phyloP scores from a whole-genome alignment of 2,888 invertebrate genomes.

The Vandiemenella viatica region DNA sequence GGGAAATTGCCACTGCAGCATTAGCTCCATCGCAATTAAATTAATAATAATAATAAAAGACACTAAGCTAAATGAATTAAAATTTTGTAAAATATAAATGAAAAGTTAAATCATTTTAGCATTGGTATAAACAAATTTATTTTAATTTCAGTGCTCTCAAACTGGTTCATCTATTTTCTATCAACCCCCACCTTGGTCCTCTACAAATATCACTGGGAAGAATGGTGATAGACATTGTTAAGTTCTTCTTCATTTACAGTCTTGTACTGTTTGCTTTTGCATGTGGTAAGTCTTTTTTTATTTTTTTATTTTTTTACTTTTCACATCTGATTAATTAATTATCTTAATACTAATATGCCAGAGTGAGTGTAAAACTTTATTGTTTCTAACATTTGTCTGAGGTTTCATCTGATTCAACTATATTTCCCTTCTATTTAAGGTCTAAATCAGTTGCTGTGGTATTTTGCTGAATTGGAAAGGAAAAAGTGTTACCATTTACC shows the following conservation, averaged over 20 bases:
- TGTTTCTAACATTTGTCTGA: too few relatives aligned
- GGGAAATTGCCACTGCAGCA: too few relatives aligned
- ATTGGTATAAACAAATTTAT: too few relatives aligned
- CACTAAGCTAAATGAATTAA: too few relatives aligned
- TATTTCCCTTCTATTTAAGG: too few relatives aligned
- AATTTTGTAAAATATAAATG: too few relatives aligned
- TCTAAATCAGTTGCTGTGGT: conserved; percentile 61
- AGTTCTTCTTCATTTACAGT: conserved; percentile 81
- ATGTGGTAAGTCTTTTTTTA: conserved; percentile 46
- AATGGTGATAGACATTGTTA: conserved; percentile 81
- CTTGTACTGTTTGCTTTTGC: conserved; percentile 83
- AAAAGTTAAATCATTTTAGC: too few relatives aligned
- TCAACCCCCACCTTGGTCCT: conserved; percentile 84
- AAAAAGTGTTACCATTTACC: conserved; percentile 60
- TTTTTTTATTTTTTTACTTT: not conserved
- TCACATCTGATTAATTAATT: not conserved
- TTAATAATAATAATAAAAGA: too few relatives aligned
- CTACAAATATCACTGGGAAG: conserved; percentile 81
- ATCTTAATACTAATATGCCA: not conserved
- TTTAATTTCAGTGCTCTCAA: conserved; percentile 59
- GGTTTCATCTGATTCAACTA: too few relatives aligned
- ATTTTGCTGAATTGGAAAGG: conserved; percentile 74
- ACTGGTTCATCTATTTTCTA: conserved; percentile 80
- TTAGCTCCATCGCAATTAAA: too few relatives aligned
- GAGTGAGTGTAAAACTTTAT: not conserved